Evolutionary conservation across 2,888 invertebrate species (phyloP), one percentile per base, ranked within the genome.

Genomic region (Anthrax anthrax): DNA sequence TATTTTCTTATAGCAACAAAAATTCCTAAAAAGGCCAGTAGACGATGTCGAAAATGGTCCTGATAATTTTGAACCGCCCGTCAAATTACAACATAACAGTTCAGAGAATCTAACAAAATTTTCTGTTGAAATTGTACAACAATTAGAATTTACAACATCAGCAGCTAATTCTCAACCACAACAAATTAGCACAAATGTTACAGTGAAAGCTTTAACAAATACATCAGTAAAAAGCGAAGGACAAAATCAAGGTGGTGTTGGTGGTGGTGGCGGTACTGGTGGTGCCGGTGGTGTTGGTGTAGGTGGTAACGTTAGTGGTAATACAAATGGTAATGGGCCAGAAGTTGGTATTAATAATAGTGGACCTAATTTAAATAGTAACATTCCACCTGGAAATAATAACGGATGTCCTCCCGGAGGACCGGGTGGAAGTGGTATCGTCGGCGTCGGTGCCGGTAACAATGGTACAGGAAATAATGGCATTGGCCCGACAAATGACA

Each of bases 101-200:
- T 64, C 67, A 23, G 70, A 70, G 57, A 65, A 68, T 60, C 63
- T 70, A 61, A 79, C 80, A 51, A 89, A 89, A 66, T 89, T 91
- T 70, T 88, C 88, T 5, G 89, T 91, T 51, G 89, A 91, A 70
- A 91, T 91, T 58, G 90, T 91, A 18, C 91, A 91, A 65, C 90
- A 88, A 65, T 71, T 88, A 46, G 88, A 91, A 66, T 90, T 90
- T 64, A 88, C 88, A 52, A 87, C 87, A 38, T 86, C 84, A 41
- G 84, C 85, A 44, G 86, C 86, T 41, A 88, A 84, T 62, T 84
- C 85, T 9, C 87, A 87, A 62, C 84, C 88, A 44, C 88, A 89
- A 62, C 88, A 89, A 69, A 90, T 90, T 55, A 86, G 83, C 60
- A 90, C 91, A 54, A 90, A 90, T 72, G 89, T 91, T 48, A 91